phyloP scores from a whole-genome alignment of 2,113 vertebrate species.

The Dipodomys spectabilis region DNA sequence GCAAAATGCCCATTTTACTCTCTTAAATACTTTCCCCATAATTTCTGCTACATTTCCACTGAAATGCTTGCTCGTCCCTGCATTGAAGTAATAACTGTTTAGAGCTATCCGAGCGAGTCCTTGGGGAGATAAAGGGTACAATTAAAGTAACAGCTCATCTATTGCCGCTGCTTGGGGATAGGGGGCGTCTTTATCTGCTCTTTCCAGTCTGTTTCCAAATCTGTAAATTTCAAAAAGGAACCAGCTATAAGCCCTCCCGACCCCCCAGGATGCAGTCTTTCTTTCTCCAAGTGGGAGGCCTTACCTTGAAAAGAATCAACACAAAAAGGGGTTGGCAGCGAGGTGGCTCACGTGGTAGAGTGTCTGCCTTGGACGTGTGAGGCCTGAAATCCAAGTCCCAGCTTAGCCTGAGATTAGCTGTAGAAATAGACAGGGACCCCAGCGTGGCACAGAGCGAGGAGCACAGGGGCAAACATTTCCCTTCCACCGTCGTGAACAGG shows the following conservation, averaged over 20 bases:
- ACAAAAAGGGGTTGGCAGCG: not conserved
- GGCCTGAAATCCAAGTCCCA: too few relatives aligned
- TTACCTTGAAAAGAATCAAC: too few relatives aligned
- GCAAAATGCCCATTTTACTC: constrained; percentile 9
- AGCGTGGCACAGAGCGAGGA: not conserved
- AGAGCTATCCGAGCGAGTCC: constrained; percentile 1
- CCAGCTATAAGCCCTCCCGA: not conserved
- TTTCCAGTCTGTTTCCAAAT: constrained; percentile 19
- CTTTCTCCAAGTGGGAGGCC: not conserved
- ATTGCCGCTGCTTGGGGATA: not conserved
- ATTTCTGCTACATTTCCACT: not conserved
- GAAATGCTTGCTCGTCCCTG: constrained; percentile 13
- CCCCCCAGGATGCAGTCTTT: not conserved
- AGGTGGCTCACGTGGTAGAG: not conserved
- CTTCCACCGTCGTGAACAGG: constrained; percentile 38
- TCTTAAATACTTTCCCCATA: not conserved
- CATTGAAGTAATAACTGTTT: constrained; percentile 46
- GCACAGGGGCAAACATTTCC: not conserved
- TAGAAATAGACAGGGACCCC: constrained; percentile 9
- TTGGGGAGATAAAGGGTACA: constrained; percentile 20
- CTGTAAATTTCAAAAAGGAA: not conserved
- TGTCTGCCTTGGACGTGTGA: too few relatives aligned
- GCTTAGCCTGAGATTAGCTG: constrained; percentile 32
- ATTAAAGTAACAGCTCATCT: constrained; percentile 28
- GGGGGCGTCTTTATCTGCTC: not conserved